Evolutionary conservation across 2,888 invertebrate genomes (phyloP).

Genomic region (Nemoura dubitans): DNA sequence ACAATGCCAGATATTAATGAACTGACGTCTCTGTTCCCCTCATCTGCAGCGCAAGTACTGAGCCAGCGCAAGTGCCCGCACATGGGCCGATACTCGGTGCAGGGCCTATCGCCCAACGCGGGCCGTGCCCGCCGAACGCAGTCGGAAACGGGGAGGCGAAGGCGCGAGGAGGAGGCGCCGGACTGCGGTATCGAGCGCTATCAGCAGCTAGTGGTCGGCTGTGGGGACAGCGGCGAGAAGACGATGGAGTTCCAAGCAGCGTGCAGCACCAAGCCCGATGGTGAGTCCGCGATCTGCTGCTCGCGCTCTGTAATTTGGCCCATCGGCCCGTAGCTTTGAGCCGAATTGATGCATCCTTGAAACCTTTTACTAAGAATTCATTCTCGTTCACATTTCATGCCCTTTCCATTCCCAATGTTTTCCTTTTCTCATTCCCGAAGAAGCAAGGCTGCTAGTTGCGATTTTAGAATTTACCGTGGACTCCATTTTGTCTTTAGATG

Average conservation of each 20-base stretch:
- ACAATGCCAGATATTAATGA: too few species aligned
- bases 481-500: too few species aligned
- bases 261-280: constrained; percentile 57
- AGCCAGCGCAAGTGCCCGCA: constrained; percentile 59
- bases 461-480: too few species aligned
- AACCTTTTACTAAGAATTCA: too few species aligned
- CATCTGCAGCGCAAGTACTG: constrained; percentile 56
- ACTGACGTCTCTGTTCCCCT: neutral
- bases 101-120: constrained; percentile 12
- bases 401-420: too few species aligned
- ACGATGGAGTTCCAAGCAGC: constrained; percentile 59
- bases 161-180: constrained; percentile 46
- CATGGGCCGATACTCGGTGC: constrained; percentile 15
- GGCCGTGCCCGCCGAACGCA: neutral
- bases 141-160: constrained; percentile 21
- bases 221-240: constrained; percentile 63
- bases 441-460: too few species aligned
- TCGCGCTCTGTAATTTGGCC: too few species aligned
- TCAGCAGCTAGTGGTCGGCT: constrained; percentile 69
- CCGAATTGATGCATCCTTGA: too few species aligned
- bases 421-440: too few species aligned
- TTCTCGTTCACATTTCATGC: too few species aligned
- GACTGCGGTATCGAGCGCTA: constrained; percentile 66
- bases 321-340: too few species aligned
- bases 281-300: too few species aligned